Conservation (phyloP, 2,888 invertebrate genomes). For the Drosophila atripex region DNA sequence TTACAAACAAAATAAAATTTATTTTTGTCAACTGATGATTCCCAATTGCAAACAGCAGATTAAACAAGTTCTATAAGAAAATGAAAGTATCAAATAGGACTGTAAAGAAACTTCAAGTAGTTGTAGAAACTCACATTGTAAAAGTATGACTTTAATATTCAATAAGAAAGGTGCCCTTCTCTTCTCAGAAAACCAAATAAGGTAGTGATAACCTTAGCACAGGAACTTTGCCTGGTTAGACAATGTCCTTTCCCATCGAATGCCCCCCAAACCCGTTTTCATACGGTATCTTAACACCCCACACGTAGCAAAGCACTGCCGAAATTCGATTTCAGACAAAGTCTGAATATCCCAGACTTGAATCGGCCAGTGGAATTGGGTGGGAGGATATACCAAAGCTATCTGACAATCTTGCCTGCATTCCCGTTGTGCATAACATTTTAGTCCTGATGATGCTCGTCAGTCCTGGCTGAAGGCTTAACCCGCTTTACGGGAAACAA, state of each 20-base stretch:
- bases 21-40: no score
- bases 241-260: slow-evolving; percentile 24
- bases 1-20: no score
- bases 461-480: slow-evolving; percentile 21
- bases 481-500: slow-evolving; percentile 43
- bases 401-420: slow-evolving; percentile 56
- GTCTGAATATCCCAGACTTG: slow-evolving; percentile 4
- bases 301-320: background rate
- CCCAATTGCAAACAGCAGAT: no score
- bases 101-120: no score
- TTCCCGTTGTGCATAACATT: slow-evolving; percentile 47
- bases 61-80: no score
- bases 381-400: slow-evolving; percentile 5
- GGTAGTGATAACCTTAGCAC: background rate
- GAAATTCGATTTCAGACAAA: slow-evolving; percentile 25
- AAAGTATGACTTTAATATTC: background rate
- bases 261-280: slow-evolving; percentile 22
- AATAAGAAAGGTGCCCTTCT: background rate
- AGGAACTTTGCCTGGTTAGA: background rate
- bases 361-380: background rate
- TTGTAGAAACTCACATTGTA: no score
- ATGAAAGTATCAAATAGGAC: no score
- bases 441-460: slow-evolving; percentile 45
- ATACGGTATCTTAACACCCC: background rate
- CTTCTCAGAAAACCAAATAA: background rate